These are phyloP conservation scores for Vipera latastei DNA, from an alignment of 2,797 vertebrate species.

Conservation along the genomic window DNA sequence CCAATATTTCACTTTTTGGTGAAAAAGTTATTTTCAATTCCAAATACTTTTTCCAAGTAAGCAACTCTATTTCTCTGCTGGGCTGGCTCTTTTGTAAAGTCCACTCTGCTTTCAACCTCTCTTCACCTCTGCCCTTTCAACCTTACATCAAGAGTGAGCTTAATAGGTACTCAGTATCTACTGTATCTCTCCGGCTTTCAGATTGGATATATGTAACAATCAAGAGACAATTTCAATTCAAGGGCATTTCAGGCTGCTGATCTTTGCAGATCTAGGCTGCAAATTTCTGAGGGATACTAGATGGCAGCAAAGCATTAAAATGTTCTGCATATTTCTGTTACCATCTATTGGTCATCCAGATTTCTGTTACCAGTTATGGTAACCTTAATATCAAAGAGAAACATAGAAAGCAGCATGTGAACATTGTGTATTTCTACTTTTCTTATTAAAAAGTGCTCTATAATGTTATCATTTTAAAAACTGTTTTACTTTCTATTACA, in stretches of 20 bases:
- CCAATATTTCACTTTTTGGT: neutral
- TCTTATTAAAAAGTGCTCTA: neutral
- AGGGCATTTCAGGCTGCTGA: neutral
- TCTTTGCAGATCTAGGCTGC: neutral
- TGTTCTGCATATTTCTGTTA: neutral
- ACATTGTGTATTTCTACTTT: neutral
- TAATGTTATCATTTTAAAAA: neutral
- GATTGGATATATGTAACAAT: neutral
- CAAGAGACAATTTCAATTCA: neutral
- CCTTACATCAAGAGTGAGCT: neutral
- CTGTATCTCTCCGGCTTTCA: neutral
- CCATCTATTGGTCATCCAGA: neutral
- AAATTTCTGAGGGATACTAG: neutral
- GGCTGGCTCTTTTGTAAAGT: neutral
- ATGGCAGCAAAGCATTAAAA: neutral
- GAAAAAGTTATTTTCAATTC: neutral
- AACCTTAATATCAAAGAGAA: neutral
- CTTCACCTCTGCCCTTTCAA: neutral
- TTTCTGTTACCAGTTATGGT: neutral
- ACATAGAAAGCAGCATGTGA: neutral
- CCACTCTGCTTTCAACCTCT: neutral
- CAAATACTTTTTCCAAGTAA: neutral
- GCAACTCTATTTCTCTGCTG: neutral
- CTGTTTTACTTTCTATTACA: neutral
- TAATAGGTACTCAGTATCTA: neutral